Conservation (phyloP, 1,140 invertebrate species). For the Asbolus verrucosus region DNA sequence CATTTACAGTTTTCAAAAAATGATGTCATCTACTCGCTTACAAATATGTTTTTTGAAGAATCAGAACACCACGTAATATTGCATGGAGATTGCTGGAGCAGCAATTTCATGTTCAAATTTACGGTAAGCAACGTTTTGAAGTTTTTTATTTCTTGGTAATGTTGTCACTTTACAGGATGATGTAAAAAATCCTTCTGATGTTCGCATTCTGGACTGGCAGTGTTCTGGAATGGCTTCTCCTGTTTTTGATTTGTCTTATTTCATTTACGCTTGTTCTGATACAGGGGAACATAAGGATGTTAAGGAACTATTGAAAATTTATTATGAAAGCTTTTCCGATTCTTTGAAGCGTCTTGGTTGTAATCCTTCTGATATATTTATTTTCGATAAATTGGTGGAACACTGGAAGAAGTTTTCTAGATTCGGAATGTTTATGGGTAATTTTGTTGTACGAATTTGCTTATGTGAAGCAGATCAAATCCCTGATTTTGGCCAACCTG, state of each 20-base stretch:
- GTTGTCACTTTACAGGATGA: conserved; percentile 29
- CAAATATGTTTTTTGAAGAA: conserved; percentile 27
- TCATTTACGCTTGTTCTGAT: conserved; percentile 23
- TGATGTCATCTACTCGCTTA: conserved; percentile 38
- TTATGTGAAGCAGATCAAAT: conserved; percentile 8
- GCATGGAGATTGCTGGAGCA: conserved; percentile 57
- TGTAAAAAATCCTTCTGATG: conserved; percentile 9
- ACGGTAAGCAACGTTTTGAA: conserved; percentile 44
- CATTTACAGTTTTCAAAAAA: background rate
- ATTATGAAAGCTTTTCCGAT: conserved; percentile 2
- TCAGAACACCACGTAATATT: conserved; percentile 30
- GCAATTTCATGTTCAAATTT: conserved; percentile 56
- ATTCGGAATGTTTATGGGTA: conserved; percentile 60
- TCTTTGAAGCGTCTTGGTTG: background rate
- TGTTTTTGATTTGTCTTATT: conserved; percentile 13
- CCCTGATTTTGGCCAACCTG: conserved; percentile 15
- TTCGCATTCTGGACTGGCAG: conserved; percentile 31
- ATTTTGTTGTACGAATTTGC: conserved; percentile 57
- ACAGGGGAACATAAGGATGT: conserved; percentile 4
- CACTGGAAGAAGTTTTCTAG: conserved; percentile 58
- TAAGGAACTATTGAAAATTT: conserved; percentile 2
- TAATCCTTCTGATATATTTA: background rate
- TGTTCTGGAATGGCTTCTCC: background rate
- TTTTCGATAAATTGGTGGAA: background rate
- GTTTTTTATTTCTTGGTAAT: too few species aligned